phyloP scores from a whole-genome alignment of 2,113 vertebrate species.

The Thymallus thymallus region DNA sequence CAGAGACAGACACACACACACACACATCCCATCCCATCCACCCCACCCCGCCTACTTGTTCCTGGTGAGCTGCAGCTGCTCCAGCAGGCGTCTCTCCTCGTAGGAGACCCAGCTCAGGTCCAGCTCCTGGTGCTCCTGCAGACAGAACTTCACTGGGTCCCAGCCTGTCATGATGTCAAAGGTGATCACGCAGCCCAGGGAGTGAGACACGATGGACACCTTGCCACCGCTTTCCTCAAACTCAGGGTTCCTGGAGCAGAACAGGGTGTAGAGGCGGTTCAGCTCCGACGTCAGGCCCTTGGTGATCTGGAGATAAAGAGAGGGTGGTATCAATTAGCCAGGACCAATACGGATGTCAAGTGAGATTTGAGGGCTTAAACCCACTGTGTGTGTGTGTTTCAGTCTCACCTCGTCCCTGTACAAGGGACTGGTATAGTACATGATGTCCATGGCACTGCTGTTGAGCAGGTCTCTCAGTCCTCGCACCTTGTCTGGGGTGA shows the following conservation, averaged over 20 bases:
- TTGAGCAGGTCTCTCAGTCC: conserved; percentile 94
- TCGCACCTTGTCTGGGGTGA: conserved; percentile 97
- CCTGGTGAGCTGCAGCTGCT: conserved; percentile 84
- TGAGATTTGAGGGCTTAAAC: no score
- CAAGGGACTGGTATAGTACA: conserved; percentile 98
- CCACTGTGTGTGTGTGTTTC: background rate
- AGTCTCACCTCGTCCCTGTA: conserved; percentile 89
- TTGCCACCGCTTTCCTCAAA: conserved; percentile 92
- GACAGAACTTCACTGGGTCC: conserved; percentile 90
- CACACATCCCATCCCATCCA: no score
- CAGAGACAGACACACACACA: background rate
- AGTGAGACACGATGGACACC: conserved; percentile 96
- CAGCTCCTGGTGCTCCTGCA: conserved; percentile 76
- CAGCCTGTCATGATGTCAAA: conserved; percentile 98
- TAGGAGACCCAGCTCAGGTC: conserved; percentile 83
- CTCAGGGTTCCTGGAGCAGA: conserved; percentile 93
- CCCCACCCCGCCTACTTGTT: conserved; percentile 74
- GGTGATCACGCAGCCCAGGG: conserved; percentile 94
- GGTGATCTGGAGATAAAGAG: conserved; percentile 79
- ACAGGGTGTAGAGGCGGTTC: conserved; percentile 90
- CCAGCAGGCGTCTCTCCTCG: conserved; percentile 84
- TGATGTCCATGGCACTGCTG: conserved; percentile 99
- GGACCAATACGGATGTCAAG: no score
- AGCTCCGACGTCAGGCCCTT: conserved; percentile 94
- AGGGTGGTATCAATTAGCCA: background rate